Evolutionary conservation across 2,113 vertebrate genomes (phyloP).

Genomic region (Agapornis roseicollis): DNA sequence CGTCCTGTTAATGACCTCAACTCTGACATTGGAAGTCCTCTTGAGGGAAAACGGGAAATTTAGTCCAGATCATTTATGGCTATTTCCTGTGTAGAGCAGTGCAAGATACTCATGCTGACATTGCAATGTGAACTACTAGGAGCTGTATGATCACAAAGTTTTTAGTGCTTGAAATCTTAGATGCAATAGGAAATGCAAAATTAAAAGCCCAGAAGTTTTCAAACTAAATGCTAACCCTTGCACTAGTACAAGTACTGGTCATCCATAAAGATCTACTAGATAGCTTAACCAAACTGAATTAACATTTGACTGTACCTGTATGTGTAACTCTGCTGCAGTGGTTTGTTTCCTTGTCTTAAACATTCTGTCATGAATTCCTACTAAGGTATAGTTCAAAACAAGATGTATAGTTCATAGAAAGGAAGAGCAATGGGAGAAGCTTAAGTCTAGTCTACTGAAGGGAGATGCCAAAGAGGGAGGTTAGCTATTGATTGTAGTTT

Average conservation of each 20-base stretch:
- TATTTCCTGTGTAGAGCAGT: neutral
- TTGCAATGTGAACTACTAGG: neutral
- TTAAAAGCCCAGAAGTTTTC: neutral
- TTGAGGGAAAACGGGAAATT: slow-evolving; percentile 5
- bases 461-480: neutral
- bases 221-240: neutral
- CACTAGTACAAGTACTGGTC: neutral
- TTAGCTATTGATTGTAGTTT: neutral
- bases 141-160: neutral
- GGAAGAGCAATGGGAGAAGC: neutral
- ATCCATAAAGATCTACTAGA: neutral
- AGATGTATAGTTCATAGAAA: accelerated
- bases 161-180: neutral
- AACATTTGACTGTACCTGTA: neutral
- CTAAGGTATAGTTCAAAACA: neutral
- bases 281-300: neutral
- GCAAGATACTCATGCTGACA: neutral
- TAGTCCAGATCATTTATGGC: slow-evolving; percentile 13
- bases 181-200: neutral
- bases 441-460: neutral
- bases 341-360: neutral
- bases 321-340: neutral
- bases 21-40: slow-evolving; percentile 46
- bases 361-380: neutral
- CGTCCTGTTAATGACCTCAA: slow-evolving; percentile 38